Conservation (phyloP, 2,888 invertebrate species). For the Drosophila anomalipes region DNA sequence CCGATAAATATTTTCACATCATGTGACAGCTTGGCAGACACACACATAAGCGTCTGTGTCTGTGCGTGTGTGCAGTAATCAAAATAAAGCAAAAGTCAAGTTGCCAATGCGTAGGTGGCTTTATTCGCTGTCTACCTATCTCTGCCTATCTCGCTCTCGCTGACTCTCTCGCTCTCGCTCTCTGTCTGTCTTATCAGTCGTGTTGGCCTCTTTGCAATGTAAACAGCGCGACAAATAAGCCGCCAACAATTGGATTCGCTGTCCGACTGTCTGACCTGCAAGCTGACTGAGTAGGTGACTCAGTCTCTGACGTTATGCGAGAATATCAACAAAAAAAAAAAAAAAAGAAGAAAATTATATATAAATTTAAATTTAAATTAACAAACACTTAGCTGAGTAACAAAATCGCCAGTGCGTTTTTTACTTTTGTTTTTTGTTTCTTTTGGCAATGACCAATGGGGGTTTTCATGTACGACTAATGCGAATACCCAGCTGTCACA, state of each 20-base stretch:
- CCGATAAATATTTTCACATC: constrained; percentile 59
- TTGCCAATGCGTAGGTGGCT: constrained; percentile 48
- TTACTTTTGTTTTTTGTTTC: not conserved
- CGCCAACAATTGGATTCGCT: constrained; percentile 50
- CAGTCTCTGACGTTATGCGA: constrained; percentile 29
- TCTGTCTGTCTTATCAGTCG: constrained; percentile 29
- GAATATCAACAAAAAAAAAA: constrained; percentile 13
- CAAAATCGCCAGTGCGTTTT: not conserved
- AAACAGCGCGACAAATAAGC: constrained; percentile 33
- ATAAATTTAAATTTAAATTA: constrained; percentile 23
- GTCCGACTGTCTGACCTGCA: constrained; percentile 28
- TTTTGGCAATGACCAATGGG: constrained; percentile 46
- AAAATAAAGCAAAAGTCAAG: constrained; percentile 56
- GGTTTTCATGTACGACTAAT: constrained; percentile 38
- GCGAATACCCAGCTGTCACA: constrained; percentile 31
- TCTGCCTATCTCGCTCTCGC: not conserved
- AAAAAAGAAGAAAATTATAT: not conserved
- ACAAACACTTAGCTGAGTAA: constrained; percentile 29
- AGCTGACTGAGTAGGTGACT: constrained; percentile 45
- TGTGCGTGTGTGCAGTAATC: constrained; percentile 30
- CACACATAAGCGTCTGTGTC: not conserved
- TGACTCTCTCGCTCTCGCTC: not conserved
- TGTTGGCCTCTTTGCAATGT: constrained; percentile 24
- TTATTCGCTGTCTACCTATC: constrained; percentile 8
- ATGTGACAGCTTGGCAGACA: constrained; percentile 52